These are phyloP conservation scores for Lepidocolaptes lacrymiger DNA, from an alignment of 2,797 vertebrate genomes.

Conservation along the genomic window DNA sequence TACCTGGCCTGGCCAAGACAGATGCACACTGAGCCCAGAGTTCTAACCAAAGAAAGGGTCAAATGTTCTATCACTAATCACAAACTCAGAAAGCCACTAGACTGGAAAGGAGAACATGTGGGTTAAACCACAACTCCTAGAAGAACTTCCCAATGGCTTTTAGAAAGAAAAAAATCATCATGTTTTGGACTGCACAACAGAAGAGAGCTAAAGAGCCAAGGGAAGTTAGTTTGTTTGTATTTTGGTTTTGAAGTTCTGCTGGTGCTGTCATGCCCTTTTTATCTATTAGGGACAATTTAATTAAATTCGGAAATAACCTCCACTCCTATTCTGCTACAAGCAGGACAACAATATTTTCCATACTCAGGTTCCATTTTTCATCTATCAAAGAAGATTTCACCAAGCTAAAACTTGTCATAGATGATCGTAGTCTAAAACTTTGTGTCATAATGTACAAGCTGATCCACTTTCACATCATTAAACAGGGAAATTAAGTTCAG, in stretches of 20 bases:
- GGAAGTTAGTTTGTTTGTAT: neutral
- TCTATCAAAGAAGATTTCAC: neutral
- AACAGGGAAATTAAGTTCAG: neutral
- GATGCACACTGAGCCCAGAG: neutral
- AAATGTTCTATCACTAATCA: neutral
- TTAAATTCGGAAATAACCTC: neutral
- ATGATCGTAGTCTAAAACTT: neutral
- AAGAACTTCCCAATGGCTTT: neutral
- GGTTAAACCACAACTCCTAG: neutral
- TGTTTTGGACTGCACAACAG: neutral
- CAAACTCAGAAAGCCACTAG: neutral
- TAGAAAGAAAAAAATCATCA: neutral
- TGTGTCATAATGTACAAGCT: neutral
- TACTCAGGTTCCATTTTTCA: neutral
- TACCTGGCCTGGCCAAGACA: neutral
- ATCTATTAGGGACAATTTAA: neutral
- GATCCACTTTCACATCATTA: neutral
- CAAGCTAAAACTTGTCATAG: neutral
- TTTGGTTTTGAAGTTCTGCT: neutral
- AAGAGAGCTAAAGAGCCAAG: neutral
- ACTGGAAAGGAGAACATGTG: neutral
- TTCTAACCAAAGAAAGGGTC: neutral
- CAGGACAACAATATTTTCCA: neutral
- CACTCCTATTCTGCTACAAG: neutral
- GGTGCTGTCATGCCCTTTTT: neutral